Evolutionary conservation across 2,888 invertebrate species (phyloP).

Genomic region (Malachius bipustulatus): DNA sequence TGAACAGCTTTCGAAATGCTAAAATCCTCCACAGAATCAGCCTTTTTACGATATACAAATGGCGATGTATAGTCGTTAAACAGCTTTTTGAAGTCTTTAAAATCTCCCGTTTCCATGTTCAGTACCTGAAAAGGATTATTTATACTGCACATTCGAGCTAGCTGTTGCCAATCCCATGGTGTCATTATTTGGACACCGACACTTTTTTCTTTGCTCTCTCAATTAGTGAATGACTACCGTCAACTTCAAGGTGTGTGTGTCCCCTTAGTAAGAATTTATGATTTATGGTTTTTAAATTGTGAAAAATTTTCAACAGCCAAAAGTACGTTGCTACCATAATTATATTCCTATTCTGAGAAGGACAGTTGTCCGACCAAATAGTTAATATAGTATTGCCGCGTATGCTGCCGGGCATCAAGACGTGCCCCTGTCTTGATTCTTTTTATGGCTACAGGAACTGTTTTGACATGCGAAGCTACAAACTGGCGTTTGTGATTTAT

Average conservation of each 20-base stretch:
- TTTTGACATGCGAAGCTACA: too few species aligned
- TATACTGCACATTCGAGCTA: constrained; percentile 9
- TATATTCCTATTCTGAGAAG: constrained; percentile 8
- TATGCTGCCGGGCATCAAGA: too few species aligned
- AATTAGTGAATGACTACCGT: constrained; percentile 9
- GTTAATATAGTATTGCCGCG: too few species aligned
- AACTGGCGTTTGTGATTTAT: too few species aligned
- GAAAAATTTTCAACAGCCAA: constrained; percentile 10
- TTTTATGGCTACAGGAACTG: too few species aligned
- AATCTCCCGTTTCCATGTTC: constrained; percentile 10
- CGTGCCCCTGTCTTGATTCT: too few species aligned
- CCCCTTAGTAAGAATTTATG: constrained; percentile 14
- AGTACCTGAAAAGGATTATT: constrained; percentile 10
- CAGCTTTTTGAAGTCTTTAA: constrained; percentile 12
- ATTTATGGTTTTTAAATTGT: constrained; percentile 10
- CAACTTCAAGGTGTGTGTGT: constrained; percentile 14
- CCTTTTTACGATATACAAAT: constrained; percentile 8
- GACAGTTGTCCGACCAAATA: constrained; percentile 13
- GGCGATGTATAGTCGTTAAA: constrained; percentile 8
- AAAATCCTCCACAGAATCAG: constrained; percentile 6
- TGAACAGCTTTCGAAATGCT: constrained; percentile 10
- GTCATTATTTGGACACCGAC: constrained; percentile 12
- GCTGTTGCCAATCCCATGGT: constrained; percentile 15
- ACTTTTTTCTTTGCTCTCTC: constrained; percentile 12
- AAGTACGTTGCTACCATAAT: constrained; percentile 11